Evolutionary conservation across 53 echinoderm and acorn worm species (phyloP).

Genomic region (Henricia sp.): DNA sequence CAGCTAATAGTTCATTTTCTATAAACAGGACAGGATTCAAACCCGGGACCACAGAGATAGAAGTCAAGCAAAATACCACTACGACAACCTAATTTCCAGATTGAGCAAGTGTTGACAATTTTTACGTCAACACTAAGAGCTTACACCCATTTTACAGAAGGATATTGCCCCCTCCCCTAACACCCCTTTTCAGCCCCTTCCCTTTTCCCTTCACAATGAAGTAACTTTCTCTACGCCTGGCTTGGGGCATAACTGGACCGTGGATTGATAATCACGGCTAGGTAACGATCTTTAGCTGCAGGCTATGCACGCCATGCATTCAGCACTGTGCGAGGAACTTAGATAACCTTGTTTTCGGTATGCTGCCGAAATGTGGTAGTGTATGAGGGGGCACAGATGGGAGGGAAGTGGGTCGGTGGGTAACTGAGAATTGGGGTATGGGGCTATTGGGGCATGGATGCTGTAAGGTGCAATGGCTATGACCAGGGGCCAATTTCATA

Average conservation of each 20-base stretch:
- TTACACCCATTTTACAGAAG: neutral
- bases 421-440: neutral
- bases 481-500: no score
- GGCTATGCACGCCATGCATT: conserved; percentile 32
- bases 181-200: neutral
- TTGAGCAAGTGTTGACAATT: no score
- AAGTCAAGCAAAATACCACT: no score
- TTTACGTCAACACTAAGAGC: no score
- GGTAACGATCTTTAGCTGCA: conserved; percentile 4
- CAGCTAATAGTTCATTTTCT: no score
- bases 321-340: conserved; percentile 37
- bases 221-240: conserved; percentile 37
- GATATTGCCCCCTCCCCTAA: neutral
- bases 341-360: conserved; percentile 30
- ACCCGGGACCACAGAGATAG: no score
- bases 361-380: neutral
- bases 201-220: neutral
- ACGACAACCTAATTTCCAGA: no score
- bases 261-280: conserved; percentile 22
- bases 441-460: no score
- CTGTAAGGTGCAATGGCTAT: no score
- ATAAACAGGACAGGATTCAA: no score
- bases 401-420: neutral
- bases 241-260: conserved; percentile 27
- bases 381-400: neutral